Percentiles rank a stretch among this genome's conserved stretches.
These are phyloP conservation scores for Galeopterus variegatus DNA, from an alignment of 2,113 vertebrate species.

Conservation along the genomic window DNA sequence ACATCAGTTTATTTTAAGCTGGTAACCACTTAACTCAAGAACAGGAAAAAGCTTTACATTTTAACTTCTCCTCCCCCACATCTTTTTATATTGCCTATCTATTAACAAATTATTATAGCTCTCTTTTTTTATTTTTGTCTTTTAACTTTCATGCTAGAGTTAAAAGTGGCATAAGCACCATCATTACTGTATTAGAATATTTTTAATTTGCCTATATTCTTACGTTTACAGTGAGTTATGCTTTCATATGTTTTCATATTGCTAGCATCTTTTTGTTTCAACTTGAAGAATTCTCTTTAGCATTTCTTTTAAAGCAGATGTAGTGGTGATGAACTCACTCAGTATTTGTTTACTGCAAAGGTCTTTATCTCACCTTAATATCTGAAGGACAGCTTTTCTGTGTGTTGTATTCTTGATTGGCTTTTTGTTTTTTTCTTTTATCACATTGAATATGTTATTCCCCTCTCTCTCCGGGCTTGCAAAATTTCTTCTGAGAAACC, in stretches of 20 bases:
- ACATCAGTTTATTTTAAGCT: not conserved
- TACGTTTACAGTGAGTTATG: not conserved
- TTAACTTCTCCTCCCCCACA: not conserved
- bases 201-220: not conserved
- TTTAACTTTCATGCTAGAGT: not conserved
- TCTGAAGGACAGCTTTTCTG: not conserved
- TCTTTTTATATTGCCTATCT: no score
- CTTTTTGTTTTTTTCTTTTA: not conserved
- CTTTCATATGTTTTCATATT: not conserved
- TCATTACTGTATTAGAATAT: not conserved
- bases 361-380: not conserved
- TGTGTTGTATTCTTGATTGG: not conserved
- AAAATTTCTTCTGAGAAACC: not conserved
- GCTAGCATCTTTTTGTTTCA: not conserved
- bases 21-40: not conserved
- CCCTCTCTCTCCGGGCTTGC: not conserved
- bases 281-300: not conserved
- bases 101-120: not conserved
- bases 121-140: not conserved
- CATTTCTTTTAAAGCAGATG: not conserved
- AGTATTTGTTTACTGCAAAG: not conserved
- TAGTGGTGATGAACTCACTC: not conserved
- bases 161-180: not conserved
- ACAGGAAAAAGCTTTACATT: not conserved
- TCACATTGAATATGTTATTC: not conserved